Evolutionary conservation across 2,113 vertebrate genomes (phyloP), one percentile per base, ranked within the genome.

Genomic region (Dromas ardeola): DNA sequence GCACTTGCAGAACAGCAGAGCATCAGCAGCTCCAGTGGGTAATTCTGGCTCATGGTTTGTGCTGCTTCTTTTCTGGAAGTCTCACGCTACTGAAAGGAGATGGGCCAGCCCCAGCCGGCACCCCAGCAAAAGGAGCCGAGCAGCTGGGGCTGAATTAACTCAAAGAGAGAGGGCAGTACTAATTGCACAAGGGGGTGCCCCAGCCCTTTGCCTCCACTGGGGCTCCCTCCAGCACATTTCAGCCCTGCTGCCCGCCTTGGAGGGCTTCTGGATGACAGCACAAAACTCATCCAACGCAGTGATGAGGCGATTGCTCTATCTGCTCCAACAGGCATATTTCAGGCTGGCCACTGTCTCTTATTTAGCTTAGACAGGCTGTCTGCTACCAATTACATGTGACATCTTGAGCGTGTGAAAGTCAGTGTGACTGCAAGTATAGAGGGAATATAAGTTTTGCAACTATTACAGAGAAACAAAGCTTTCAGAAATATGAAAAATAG

Each of bases 121-220:
- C 1, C 10, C 17, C 16, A 22, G 34, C 29, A 50, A 27, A 34
- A 71, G 61, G 4, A 38, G 6, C 23, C 21, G 25, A 70, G 49
- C 27, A 67, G 5, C 36, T 25, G 27, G 15, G 9, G 7, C 42
- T 40, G 40, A 69, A 61, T 56, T 52, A 80, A 47, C 2, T 8
- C 21, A 63, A 82, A 40, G 22, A 73, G 34, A 73, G 34, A 43
- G 20, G 47, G 11, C 8, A 81, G 20, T 16, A n/a, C n/a, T 36
- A n/a, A 26, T 1, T 13, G 22, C 15, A 2, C 23, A 11, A 11
- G 27, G 4, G n/a, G 16, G 4, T 30, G 15, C 5, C 10, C 19
- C 70, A 55, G 19, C 15, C 49, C 27, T 77, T 56, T 65, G n/a
- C 18, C 17, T 34, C 43, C 12, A 21, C 53, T 3, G 0, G 11